Evolutionary conservation across 2,888 invertebrate species (phyloP).

Genomic region (Neuroscelio doddi): DNA sequence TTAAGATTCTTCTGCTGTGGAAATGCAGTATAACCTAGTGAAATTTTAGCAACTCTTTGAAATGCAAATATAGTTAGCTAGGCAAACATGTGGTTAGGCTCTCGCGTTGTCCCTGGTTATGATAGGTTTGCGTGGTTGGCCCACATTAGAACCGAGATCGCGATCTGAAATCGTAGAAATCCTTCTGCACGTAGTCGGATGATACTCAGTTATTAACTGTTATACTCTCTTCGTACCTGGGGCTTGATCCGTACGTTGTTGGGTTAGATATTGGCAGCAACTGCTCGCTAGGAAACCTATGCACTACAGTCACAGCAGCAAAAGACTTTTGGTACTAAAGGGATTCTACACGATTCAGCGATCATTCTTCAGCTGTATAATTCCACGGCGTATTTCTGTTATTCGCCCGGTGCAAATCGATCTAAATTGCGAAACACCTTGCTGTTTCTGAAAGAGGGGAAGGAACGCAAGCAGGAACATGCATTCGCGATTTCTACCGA

Average conservation of each 20-base stretch:
- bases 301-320: slow-evolving; percentile 34
- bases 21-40: background rate
- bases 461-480: slow-evolving; percentile 18
- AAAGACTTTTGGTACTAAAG: slow-evolving; percentile 36
- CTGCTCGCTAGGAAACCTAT: slow-evolving; percentile 16
- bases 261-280: too few species aligned
- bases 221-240: slow-evolving; percentile 30
- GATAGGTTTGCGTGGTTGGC: slow-evolving; percentile 70
- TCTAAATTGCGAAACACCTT: slow-evolving; percentile 57
- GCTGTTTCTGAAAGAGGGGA: slow-evolving; percentile 21
- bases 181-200: slow-evolving; percentile 51
- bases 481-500: slow-evolving; percentile 17
- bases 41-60: slow-evolving; percentile 52
- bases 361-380: slow-evolving; percentile 47
- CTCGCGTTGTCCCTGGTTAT: slow-evolving; percentile 66
- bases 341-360: slow-evolving; percentile 34
- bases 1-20: background rate
- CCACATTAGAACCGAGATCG: slow-evolving; percentile 64
- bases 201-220: slow-evolving; percentile 59
- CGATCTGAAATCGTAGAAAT: slow-evolving; percentile 69
- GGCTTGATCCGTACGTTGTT: slow-evolving; percentile 23
- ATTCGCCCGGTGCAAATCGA: slow-evolving; percentile 49
- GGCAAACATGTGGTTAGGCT: slow-evolving; percentile 68
- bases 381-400: slow-evolving; percentile 50
- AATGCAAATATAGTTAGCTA: slow-evolving; percentile 66